Percentiles rank a stretch among this genome's conserved stretches.
Conservation (phyloP, 1,140 invertebrate species). For the Belonocnema kinseyi region DNA sequence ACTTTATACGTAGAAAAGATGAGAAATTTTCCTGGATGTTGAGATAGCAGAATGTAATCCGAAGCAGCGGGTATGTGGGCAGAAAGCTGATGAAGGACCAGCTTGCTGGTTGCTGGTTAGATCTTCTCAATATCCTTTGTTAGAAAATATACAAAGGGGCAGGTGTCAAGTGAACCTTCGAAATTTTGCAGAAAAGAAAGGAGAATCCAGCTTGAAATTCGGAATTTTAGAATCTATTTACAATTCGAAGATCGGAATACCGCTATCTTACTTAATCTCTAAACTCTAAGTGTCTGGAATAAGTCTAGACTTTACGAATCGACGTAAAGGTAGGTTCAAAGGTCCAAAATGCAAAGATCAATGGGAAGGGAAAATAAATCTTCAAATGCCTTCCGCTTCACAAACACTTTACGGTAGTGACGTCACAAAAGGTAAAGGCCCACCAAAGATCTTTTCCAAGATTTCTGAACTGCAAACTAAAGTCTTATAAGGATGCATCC, state of each 20-base stretch:
- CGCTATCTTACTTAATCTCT: too few species aligned
- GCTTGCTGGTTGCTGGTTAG: not conserved
- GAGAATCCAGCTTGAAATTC: not conserved
- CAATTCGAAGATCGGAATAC: not conserved
- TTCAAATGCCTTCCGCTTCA: too few species aligned
- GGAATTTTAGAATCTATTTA: not conserved
- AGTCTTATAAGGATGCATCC: too few species aligned
- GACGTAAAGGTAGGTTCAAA: too few species aligned
- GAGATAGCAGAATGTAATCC: not conserved
- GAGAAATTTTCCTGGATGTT: not conserved
- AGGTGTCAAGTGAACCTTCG: constrained; percentile 5
- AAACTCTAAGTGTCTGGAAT: too few species aligned
- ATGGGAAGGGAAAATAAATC: too few species aligned
- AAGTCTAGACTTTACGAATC: too few species aligned
- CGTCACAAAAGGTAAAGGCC: too few species aligned
- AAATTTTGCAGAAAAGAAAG: not conserved
- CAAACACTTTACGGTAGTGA: too few species aligned
- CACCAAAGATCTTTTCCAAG: too few species aligned
- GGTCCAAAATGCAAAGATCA: too few species aligned
- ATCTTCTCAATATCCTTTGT: not conserved
- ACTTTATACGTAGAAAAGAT: not conserved
- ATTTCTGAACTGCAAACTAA: too few species aligned
- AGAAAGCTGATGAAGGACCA: not conserved
- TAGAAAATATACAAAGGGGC: constrained; percentile 7
- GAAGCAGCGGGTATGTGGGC: not conserved